phyloP scores from a whole-genome alignment of 2,113 vertebrate genomes.

The Megaceryle maxima region DNA sequence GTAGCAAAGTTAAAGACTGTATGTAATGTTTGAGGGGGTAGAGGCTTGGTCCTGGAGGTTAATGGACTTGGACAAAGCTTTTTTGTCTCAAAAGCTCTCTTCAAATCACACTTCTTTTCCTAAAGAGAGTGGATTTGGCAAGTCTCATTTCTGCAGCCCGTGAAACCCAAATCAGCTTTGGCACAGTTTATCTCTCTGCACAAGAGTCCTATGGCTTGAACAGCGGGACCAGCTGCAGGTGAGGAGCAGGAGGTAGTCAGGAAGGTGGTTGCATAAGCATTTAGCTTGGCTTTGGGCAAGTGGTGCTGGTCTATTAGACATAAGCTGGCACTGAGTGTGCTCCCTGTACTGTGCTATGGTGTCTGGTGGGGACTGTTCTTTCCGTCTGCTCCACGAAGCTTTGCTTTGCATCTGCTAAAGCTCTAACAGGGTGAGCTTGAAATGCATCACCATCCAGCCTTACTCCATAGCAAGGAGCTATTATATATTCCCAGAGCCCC shows the following conservation, averaged over 20 bases:
- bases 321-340: accelerated
- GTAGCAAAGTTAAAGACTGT: background rate
- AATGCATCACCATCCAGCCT: background rate
- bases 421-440: background rate
- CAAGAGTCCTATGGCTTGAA: background rate
- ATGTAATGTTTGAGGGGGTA: background rate
- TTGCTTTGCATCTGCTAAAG: background rate
- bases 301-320: background rate
- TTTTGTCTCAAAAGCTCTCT: conserved; percentile 11
- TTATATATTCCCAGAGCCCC: background rate
- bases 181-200: background rate
- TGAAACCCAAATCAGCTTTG: background rate
- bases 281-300: background rate
- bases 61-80: background rate
- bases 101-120: background rate
- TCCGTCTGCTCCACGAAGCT: background rate
- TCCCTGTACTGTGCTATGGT: background rate
- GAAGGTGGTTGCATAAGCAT: background rate
- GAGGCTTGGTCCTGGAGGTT: conserved; percentile 6
- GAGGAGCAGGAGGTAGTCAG: background rate
- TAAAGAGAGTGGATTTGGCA: background rate
- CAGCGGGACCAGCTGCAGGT: background rate
- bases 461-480: background rate
- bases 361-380: background rate
- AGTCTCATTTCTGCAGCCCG: background rate